A percentile compares a stretch with the other conserved stretches of the same genome.
Evolutionary conservation across 2,797 vertebrate species (phyloP).

Genomic region (Chlorospingus semifuscus): DNA sequence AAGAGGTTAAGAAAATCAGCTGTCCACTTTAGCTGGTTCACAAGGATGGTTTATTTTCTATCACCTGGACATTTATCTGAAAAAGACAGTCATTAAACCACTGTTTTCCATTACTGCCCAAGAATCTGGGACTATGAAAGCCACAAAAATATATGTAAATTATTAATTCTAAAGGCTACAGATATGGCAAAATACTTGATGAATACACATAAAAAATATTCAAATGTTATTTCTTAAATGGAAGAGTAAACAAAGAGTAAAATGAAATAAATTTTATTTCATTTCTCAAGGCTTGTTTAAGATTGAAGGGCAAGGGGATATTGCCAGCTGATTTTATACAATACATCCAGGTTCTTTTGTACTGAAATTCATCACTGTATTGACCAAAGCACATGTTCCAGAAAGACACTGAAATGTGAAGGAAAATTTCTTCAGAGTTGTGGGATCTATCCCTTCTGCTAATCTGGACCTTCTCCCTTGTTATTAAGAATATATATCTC

Average conservation of each 20-base stretch:
- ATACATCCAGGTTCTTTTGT: not conserved
- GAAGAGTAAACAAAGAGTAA: not conserved
- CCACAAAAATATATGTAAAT: not conserved
- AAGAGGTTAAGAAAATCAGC: not conserved
- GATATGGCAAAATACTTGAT: not conserved
- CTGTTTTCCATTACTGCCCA: not conserved
- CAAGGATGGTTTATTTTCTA: not conserved
- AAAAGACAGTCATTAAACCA: not conserved
- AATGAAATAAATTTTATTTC: not conserved
- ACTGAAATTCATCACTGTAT: not conserved
- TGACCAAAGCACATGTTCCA: not conserved
- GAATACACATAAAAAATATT: not conserved
- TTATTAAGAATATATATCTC: not conserved
- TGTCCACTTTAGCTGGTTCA: not conserved
- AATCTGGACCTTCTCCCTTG: not conserved
- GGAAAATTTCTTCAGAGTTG: not conserved
- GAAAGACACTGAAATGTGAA: not conserved
- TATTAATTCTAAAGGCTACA: not conserved
- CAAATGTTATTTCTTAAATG: not conserved
- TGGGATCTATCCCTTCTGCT: not conserved
- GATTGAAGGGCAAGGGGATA: not conserved
- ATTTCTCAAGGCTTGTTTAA: not conserved
- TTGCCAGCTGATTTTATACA: not conserved
- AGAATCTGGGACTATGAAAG: not conserved
- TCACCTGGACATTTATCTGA: not conserved